phyloP scores from a whole-genome alignment of 2,797 vertebrate species.

The Danionella dracula region DNA sequence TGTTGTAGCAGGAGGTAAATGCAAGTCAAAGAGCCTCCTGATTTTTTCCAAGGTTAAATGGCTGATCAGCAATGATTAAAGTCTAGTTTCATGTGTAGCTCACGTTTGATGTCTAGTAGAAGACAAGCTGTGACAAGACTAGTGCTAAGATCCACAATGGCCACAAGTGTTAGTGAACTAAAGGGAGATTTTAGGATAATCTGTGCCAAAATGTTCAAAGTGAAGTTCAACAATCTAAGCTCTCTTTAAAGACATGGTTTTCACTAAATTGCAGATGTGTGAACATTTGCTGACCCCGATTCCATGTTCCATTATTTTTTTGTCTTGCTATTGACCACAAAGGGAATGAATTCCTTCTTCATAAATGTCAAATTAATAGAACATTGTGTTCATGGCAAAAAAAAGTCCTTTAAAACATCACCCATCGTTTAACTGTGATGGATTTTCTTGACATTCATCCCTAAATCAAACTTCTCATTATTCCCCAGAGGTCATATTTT shows the following conservation, averaged over 20 bases:
- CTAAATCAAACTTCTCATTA: no score
- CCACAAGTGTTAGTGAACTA: constrained; percentile 9
- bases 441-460: no score
- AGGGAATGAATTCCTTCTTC: background rate
- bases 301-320: background rate
- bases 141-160: background rate
- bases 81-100: constrained; percentile 14
- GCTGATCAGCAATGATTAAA: constrained; percentile 14
- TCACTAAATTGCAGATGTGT: background rate
- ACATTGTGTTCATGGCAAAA: no score
- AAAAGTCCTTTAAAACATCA: no score
- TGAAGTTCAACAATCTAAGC: background rate
- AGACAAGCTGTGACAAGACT: constrained; percentile 27
- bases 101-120: constrained; percentile 12
- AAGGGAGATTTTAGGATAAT: constrained; percentile 15
- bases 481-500: no score
- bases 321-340: background rate
- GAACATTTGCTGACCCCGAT: background rate
- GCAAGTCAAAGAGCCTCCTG: background rate
- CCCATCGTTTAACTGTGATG: no score
- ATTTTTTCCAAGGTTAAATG: constrained; percentile 1
- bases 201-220: background rate
- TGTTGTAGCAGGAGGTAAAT: constrained; percentile 28
- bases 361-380: no score
- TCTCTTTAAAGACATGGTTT: background rate